A percentile compares a stretch with the other conserved stretches of the same genome.
Evolutionary conservation across 1,140 invertebrate genomes (phyloP).

Genomic region (Leptopilina boulardi): DNA sequence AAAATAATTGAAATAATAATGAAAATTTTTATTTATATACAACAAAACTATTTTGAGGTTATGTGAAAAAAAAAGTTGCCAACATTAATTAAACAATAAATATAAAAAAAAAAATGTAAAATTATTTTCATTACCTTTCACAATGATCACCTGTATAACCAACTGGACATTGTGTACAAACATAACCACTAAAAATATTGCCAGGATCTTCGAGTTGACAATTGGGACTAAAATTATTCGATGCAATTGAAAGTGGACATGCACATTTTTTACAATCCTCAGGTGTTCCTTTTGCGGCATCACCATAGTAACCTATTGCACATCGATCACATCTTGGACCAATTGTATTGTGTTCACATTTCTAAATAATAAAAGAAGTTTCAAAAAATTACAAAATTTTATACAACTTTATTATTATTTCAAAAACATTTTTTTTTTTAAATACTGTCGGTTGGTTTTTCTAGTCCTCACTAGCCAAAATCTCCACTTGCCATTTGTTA

Average conservation of each 20-base stretch:
- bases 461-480: too few relatives aligned
- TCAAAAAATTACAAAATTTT: constrained; percentile 39
- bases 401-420: too few relatives aligned
- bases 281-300: constrained; percentile 84
- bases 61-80: constrained; percentile 36
- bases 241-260: constrained; percentile 85
- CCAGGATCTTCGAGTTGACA: constrained; percentile 82
- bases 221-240: constrained; percentile 93
- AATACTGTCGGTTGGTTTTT: too few relatives aligned
- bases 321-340: constrained; percentile 91
- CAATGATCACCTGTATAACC: constrained; percentile 96
- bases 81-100: constrained; percentile 26
- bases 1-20: too few relatives aligned
- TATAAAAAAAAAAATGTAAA: constrained; percentile 18
- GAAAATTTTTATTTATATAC: too few relatives aligned
- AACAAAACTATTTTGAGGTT: too few relatives aligned
- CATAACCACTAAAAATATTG: constrained; percentile 80
- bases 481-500: too few relatives aligned
- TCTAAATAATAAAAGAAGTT: constrained; percentile 66
- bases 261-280: constrained; percentile 91
- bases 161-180: constrained; percentile 91
- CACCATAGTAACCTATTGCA: constrained; percentile 92
- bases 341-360: constrained; percentile 83
- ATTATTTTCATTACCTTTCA: constrained; percentile 82
- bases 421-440: too few relatives aligned